Evolutionary conservation across 2,888 invertebrate species (phyloP).

Genomic region (Chironomus riparius): DNA sequence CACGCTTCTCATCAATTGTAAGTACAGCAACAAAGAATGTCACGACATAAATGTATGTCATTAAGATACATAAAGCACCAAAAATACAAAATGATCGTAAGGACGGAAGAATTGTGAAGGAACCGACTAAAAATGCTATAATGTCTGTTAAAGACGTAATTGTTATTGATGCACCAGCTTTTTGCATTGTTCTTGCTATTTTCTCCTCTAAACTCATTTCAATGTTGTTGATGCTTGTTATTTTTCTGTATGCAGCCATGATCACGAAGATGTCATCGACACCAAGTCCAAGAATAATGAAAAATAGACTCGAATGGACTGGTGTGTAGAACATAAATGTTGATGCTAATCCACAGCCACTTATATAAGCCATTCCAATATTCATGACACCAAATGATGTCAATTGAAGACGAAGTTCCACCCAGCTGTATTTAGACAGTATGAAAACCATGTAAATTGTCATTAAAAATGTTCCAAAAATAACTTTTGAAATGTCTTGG

Average conservation of each 20-base stretch:
- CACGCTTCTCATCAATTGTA: slow-evolving; percentile 58
- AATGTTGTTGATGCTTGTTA: slow-evolving; percentile 38
- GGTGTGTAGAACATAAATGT: slow-evolving; percentile 67
- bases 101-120: slow-evolving; percentile 70
- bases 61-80: slow-evolving; percentile 65
- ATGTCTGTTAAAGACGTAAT: slow-evolving; percentile 77
- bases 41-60: slow-evolving; percentile 64
- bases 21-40: slow-evolving; percentile 77
- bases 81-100: slow-evolving; percentile 75
- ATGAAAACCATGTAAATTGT: slow-evolving; percentile 64
- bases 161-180: slow-evolving; percentile 75
- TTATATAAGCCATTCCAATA: slow-evolving; percentile 63
- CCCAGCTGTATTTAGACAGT: slow-evolving; percentile 63
- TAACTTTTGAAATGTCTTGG: slow-evolving; percentile 60
- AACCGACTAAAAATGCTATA: slow-evolving; percentile 67
- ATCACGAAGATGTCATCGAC: slow-evolving; percentile 83
- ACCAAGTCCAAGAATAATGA: slow-evolving; percentile 66
- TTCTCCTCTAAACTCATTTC: slow-evolving; percentile 51
- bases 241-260: slow-evolving; percentile 65
- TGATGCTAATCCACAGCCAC: slow-evolving; percentile 64
- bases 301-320: slow-evolving; percentile 71
- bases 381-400: slow-evolving; percentile 60
- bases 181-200: slow-evolving; percentile 61
- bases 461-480: slow-evolving; percentile 59
- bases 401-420: slow-evolving; percentile 60